A percentile compares a stretch with the other conserved stretches of the same genome.
These are phyloP conservation scores for Scolopax rusticola DNA, from an alignment of 2,797 vertebrate genomes.

Conservation along the genomic window DNA sequence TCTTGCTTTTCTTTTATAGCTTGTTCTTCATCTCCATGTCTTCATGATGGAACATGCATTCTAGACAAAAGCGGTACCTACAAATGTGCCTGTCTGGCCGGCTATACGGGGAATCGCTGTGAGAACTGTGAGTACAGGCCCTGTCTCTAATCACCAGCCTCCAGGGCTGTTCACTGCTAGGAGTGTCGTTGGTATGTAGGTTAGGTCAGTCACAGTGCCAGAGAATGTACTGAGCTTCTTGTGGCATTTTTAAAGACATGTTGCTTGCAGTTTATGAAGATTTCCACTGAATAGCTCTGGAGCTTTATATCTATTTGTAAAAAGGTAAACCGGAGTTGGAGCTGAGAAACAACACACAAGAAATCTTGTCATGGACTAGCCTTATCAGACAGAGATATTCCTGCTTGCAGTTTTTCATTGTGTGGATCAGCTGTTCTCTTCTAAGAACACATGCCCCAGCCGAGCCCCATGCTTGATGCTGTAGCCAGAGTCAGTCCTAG, in stretches of 20 bases:
- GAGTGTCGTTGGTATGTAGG: not conserved
- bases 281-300: not conserved
- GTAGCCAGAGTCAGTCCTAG: not conserved
- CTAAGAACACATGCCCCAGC: not conserved
- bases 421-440: not conserved
- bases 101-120: constrained; percentile 92
- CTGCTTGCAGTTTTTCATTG: not conserved
- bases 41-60: constrained; percentile 94
- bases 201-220: not conserved
- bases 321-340: not conserved
- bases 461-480: not conserved
- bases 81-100: constrained; percentile 93
- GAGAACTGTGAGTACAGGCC: constrained; percentile 89
- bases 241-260: not conserved
- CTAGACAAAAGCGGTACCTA: constrained; percentile 86
- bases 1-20: constrained; percentile 78
- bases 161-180: not conserved
- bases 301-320: not conserved
- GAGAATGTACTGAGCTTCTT: not conserved
- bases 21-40: constrained; percentile 94
- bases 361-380: not conserved
- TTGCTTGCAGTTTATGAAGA: not conserved
- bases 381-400: not conserved
- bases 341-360: not conserved
- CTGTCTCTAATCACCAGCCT: not conserved